phyloP scores from a whole-genome alignment of 2,797 vertebrate genomes.

The Astyanax mexicanus region DNA sequence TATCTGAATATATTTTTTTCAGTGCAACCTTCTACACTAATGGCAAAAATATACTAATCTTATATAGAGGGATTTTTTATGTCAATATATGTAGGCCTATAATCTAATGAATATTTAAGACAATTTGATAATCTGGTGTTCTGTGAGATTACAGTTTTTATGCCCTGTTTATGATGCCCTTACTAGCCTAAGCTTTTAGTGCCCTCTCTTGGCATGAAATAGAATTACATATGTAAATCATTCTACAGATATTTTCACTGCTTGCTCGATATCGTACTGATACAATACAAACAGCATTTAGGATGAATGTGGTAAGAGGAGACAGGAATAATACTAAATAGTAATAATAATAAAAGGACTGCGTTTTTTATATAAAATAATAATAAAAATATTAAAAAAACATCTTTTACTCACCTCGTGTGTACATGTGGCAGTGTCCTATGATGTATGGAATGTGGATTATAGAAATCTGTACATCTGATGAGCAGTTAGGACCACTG shows the following conservation, averaged over 20 bases:
- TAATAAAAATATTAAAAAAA: background rate
- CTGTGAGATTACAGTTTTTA: too few species aligned
- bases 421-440: conserved; percentile 21
- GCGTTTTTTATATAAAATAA: too few species aligned
- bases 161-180: background rate
- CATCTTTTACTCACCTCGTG: conserved; percentile 44
- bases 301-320: too few species aligned
- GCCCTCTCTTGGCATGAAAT: conserved; percentile 51
- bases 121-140: too few species aligned
- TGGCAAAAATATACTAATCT: too few species aligned
- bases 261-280: too few species aligned
- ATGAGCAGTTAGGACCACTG: conserved; percentile 34
- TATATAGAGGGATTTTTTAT: too few species aligned
- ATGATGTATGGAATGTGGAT: background rate
- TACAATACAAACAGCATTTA: too few species aligned
- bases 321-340: background rate
- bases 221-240: background rate
- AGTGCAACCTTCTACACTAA: too few species aligned
- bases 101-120: too few species aligned
- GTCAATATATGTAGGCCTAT: too few species aligned
- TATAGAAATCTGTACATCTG: conserved; percentile 53
- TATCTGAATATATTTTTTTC: too few species aligned
- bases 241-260: background rate
- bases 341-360: background rate
- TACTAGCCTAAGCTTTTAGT: conserved; percentile 15